Conservation (phyloP, 2,113 vertebrate genomes). For the Dolichotis patagonum region DNA sequence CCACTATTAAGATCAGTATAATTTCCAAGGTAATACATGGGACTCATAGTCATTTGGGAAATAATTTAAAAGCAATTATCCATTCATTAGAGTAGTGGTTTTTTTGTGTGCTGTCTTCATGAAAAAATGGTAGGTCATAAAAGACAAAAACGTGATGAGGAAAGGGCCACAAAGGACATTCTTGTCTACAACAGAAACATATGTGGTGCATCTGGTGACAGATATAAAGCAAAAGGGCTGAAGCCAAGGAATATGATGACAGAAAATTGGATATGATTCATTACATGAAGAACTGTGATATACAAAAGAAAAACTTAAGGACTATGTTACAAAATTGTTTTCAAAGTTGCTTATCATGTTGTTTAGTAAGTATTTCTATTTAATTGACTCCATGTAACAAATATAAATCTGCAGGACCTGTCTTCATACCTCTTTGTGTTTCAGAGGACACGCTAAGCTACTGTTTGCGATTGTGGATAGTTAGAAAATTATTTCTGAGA, state of each 20-base stretch:
- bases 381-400: background rate
- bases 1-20: background rate
- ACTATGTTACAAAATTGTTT: background rate
- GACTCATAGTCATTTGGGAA: background rate
- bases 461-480: background rate
- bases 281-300: background rate
- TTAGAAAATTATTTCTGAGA: background rate
- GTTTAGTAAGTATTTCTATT: background rate
- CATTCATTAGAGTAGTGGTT: background rate
- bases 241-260: background rate
- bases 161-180: background rate
- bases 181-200: background rate
- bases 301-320: background rate
- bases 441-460: background rate
- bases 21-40: background rate
- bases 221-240: background rate
- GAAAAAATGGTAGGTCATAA: background rate
- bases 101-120: background rate
- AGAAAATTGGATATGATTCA: constrained; percentile 3
- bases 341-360: background rate
- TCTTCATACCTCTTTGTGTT: background rate
- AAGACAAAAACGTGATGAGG: background rate
- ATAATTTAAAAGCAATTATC: background rate
- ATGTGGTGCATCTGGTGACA: background rate
- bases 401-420: background rate